Base-by-base conservation (phyloP, 2,113 vertebrate genomes). In the Montifringilla adamsi region DNA sequence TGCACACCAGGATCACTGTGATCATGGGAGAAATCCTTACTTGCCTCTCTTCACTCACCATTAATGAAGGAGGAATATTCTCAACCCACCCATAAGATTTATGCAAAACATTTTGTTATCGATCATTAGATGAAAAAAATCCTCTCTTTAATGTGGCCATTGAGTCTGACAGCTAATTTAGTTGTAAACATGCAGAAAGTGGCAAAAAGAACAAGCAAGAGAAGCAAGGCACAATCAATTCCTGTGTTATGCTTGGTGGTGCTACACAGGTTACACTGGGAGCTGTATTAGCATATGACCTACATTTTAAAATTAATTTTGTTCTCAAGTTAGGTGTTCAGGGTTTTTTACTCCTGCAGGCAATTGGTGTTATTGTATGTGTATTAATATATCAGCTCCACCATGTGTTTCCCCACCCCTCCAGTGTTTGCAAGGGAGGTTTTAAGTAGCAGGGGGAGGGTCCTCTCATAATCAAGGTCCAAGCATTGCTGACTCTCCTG, bases 271-370 rank as follows among this genome's bases (percentile, higher is more conserved):
- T 96, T 95, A 94, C 64, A 28, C 14, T 89, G 90, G 90, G 85
- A 97, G 41, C 76, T 4, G 16, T 47, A 95, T 96, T 96, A 97
- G 82, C 95, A 95, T 97, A 96, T 82, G 96, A 95, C 95, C 96
- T 97, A 97, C 88, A 93, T 96, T 97, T 94, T 88, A 14, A 93
- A 95, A 97, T 93, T 80, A 93, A 95, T 96, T 96, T 96, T 84
- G 70, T 86, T 96, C 94, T 95, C 92, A 78, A 88, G 88, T 96
- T 94, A 90, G 90, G 83, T 94, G 83, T 90, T 96, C 72, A 60
- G 90, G 67, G 23, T 55, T 92, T 85, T 87, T 68, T 19, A n/a
- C 56, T 95, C 83, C 93, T 95, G 78, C 60, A 86, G 92, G 94
- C 93, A 89, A 86, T 89, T 89, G 94, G 47, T 93, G 76, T 68